Conservation (phyloP, 2,113 vertebrate genomes). For the Agelaius tricolor region DNA sequence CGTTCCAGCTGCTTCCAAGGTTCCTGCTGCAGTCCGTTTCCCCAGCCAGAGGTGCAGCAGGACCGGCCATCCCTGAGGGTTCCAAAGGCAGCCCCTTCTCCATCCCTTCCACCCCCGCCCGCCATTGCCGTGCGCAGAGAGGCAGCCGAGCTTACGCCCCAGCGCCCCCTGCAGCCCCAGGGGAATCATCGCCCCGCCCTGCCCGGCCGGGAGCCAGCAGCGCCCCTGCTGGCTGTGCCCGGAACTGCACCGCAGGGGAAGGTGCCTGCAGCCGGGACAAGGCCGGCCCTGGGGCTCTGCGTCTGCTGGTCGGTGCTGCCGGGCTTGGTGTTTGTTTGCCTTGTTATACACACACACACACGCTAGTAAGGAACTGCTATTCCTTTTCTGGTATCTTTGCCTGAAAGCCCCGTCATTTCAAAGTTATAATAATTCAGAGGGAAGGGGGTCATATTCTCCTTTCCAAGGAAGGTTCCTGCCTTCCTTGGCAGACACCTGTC, state of each 20-base stretch:
- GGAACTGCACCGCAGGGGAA: neutral
- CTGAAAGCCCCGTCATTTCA: rapidly evolving
- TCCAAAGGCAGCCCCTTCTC: neutral
- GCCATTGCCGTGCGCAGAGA: neutral
- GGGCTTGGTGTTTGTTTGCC: neutral
- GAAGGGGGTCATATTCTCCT: neutral
- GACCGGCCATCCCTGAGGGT: neutral
- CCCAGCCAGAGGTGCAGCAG: neutral
- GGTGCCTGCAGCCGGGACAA: neutral
- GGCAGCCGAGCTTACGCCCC: neutral
- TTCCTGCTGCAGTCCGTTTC: neutral
- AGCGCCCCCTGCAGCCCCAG: neutral
- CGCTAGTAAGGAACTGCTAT: rapidly evolving
- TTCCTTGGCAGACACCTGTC: neutral
- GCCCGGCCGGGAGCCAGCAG: neutral
- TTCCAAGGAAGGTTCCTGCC: rapidly evolving
- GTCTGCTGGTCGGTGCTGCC: neutral
- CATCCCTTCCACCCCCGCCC: neutral
- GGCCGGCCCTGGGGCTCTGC: neutral
- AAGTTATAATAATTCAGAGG: rapidly evolving
- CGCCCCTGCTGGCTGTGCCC: neutral
- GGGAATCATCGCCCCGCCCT: neutral
- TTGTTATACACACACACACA: neutral
- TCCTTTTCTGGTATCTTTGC: rapidly evolving
- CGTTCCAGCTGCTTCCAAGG: rapidly evolving